A percentile compares a stretch with the other conserved stretches of the same genome.
phyloP scores from a whole-genome alignment of 2,888 invertebrate genomes.

The Diadegma fenestrale region DNA sequence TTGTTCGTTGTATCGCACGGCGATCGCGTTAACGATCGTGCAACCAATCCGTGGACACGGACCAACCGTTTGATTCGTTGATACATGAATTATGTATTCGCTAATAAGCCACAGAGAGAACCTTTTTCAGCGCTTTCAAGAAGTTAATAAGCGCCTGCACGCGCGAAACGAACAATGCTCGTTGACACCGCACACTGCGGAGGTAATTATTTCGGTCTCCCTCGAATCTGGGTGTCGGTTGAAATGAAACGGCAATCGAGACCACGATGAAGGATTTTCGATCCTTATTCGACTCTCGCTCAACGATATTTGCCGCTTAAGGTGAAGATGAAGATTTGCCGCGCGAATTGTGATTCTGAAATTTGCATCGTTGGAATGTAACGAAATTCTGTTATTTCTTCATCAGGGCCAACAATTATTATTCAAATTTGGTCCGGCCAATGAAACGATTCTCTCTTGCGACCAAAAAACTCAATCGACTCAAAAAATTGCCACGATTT shows the following conservation, averaged over 20 bases:
- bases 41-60: conserved; percentile 46
- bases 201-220: conserved; percentile 4
- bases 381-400: too few relatives aligned
- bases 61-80: not conserved
- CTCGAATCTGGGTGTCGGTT: not conserved
- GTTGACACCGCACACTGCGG: conserved; percentile 26
- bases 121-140: not conserved
- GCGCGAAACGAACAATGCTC: conserved; percentile 36
- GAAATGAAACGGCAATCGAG: conserved; percentile 14
- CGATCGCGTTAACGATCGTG: conserved; percentile 67
- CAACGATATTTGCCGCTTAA: not conserved
- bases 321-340: too few relatives aligned
- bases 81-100: not conserved
- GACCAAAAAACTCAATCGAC: too few relatives aligned
- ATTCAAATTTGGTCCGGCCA: too few relatives aligned
- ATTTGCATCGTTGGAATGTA: too few relatives aligned
- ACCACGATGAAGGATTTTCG: not conserved
- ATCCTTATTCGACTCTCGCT: not conserved
- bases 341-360: too few relatives aligned
- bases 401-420: too few relatives aligned
- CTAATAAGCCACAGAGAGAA: not conserved
- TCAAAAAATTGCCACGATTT: too few relatives aligned
- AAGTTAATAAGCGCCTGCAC: conserved; percentile 51
- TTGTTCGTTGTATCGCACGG: conserved; percentile 42
- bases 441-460: too few relatives aligned